Percentiles rank a stretch among this genome's conserved stretches.
phyloP scores from a whole-genome alignment of 2,797 vertebrate genomes.

The Alfaro cultratus region DNA sequence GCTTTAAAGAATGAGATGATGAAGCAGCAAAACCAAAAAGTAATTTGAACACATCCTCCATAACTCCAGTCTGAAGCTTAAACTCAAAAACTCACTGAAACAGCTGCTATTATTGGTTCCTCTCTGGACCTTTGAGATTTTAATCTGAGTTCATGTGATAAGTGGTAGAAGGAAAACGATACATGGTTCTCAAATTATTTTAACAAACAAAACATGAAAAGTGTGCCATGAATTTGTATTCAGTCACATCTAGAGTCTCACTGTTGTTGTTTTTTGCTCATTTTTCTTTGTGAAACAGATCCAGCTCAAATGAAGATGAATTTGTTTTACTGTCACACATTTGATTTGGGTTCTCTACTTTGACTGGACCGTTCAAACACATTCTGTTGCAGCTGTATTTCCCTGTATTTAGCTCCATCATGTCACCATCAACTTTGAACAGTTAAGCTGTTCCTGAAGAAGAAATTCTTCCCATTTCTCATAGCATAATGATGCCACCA shows the following conservation, averaged over 20 bases:
- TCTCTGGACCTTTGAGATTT: slow-evolving; percentile 21
- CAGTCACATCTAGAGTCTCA: neutral
- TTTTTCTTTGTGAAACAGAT: neutral
- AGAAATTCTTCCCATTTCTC: neutral
- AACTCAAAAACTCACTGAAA: neutral
- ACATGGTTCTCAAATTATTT: neutral
- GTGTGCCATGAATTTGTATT: neutral
- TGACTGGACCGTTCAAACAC: neutral
- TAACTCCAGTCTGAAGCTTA: neutral
- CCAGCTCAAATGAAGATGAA: neutral
- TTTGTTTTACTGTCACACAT: neutral
- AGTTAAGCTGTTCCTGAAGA: neutral
- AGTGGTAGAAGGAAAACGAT: neutral
- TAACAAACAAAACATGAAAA: neutral
- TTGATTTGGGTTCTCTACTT: neutral
- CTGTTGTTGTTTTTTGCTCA: neutral
- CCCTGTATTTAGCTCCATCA: neutral
- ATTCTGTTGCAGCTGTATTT: neutral
- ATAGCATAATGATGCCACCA: neutral
- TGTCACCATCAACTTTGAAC: neutral
- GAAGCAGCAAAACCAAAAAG: neutral
- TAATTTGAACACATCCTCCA: neutral
- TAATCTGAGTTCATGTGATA: neutral
- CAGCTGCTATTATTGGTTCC: neutral
- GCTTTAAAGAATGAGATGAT: neutral